phyloP scores from a whole-genome alignment of 2,113 vertebrate species.

The Chaenocephalus aceratus region DNA sequence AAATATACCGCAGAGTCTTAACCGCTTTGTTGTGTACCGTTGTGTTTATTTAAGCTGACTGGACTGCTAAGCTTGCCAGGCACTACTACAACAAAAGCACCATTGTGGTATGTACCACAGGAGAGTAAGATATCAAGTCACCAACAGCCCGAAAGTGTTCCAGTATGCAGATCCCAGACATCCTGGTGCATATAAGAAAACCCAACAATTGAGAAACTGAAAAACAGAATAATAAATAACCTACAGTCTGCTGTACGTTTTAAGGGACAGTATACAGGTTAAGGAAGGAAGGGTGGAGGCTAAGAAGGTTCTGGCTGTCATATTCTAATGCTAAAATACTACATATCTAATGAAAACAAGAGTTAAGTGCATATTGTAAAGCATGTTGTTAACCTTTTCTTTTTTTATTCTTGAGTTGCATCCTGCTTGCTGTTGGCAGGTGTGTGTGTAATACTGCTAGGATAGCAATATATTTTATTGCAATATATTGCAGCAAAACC shows the following conservation, averaged over 20 bases:
- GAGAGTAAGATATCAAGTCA: conserved; percentile 48
- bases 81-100: conserved; percentile 54
- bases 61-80: conserved; percentile 37
- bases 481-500: background rate
- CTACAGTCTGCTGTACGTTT: conserved; percentile 18
- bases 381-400: background rate
- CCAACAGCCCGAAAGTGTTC: conserved; percentile 16
- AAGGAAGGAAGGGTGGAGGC: background rate
- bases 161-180: background rate
- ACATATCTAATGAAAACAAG: background rate
- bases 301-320: too few relatives aligned
- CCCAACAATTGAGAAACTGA: background rate
- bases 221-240: background rate
- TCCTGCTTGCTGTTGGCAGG: too few relatives aligned
- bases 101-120: conserved; percentile 23
- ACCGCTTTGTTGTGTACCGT: conserved; percentile 37
- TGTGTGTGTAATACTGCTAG: background rate
- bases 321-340: background rate
- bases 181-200: background rate
- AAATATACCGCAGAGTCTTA: conserved; percentile 18
- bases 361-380: background rate
- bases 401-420: too few relatives aligned
- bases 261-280: background rate
- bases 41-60: conserved; percentile 50
- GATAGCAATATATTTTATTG: background rate